Evolutionary conservation across 1,140 invertebrate genomes (phyloP), one percentile per base, ranked within the genome.

Genomic region (Sinonovacula constricta): DNA sequence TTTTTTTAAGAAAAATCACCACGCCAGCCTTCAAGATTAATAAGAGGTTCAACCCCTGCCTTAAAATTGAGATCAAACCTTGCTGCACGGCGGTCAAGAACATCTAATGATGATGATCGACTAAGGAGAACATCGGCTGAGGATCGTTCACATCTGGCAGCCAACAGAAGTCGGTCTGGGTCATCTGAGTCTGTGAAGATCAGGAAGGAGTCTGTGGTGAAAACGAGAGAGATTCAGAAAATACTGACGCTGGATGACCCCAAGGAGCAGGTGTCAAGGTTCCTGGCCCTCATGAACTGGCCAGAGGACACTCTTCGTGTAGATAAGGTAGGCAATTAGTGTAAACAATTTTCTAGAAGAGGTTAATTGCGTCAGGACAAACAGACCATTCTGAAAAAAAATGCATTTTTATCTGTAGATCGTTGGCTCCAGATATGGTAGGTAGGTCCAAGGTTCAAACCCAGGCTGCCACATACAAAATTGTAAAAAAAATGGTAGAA

Each of bases 221-320:
- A 78, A 14, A 63, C 56, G 30, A 68, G 67, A 31, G 75, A 78
- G 45, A 78, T 78, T 10, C 75, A 78, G 75, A 78, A 78, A 51
- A 78, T 78, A 7, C 39, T 78, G 15, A 78, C 66, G 15, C 26
- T 78, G 26, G 75, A 78, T 63, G 75, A 78, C 30, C 75, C 75
- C 0, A 49, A 78, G 22, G 75, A 78, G 28, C 65, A 78, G 34
- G 63, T 78, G 22, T 39, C 66, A 3, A 53, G 65, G 28, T 66
- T 78, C 24, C 31, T 78, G 34, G 63, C 72, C 10, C 49, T 76
- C 0, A 53, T 76, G 39, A 45, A 45, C 39, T 45, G 39, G 39
- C 39, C 39, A n/a, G n/a, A n/a, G n/a, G n/a, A n/a, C n/a, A n/a
- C n/a, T n/a, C n/a, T n/a, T n/a, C n/a, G n/a, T n/a, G n/a, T n/a